A percentile compares a stretch with the other conserved stretches of the same genome.
Conservation (phyloP, 1,140 invertebrate species). For the Drosophila funebris region DNA sequence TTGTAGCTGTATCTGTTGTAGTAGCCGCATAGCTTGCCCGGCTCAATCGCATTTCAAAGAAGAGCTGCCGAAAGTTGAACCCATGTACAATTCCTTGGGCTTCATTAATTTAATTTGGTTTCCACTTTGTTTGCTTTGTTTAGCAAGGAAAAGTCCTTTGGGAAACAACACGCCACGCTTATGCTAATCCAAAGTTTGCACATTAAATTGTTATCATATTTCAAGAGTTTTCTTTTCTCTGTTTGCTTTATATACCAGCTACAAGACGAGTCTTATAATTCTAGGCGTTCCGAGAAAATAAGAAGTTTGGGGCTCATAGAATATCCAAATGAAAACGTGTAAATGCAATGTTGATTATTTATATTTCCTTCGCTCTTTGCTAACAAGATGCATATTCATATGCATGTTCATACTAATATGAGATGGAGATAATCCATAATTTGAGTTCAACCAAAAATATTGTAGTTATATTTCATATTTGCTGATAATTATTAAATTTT, state of each 20-base stretch:
- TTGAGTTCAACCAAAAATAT: no score
- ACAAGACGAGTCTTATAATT: not conserved
- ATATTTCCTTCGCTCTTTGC: no score
- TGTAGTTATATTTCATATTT: no score
- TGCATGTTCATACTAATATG: no score
- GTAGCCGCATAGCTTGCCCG: not conserved
- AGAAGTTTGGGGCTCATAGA: no score
- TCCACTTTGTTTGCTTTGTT: constrained; percentile 40
- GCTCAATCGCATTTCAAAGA: constrained; percentile 55
- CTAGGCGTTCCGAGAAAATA: not conserved
- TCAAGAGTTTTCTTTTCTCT: constrained; percentile 3
- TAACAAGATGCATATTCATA: no score
- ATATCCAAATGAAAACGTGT: no score
- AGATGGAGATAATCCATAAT: no score
- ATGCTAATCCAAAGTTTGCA: constrained; percentile 57
- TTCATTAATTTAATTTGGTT: constrained; percentile 75
- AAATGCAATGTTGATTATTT: no score
- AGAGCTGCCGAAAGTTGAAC: constrained; percentile 53
- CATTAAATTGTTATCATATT: constrained; percentile 26
- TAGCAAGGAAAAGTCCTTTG: constrained; percentile 22
- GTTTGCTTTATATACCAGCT: not conserved
- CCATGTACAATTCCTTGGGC: constrained; percentile 50
- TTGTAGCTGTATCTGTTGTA: not conserved
- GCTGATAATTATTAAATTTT: no score
- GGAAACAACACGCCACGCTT: constrained; percentile 46